Evolutionary conservation across 2,888 invertebrate genomes (phyloP), one percentile per base, ranked within the genome.

Genomic region (Amblyjoppa proteus): DNA sequence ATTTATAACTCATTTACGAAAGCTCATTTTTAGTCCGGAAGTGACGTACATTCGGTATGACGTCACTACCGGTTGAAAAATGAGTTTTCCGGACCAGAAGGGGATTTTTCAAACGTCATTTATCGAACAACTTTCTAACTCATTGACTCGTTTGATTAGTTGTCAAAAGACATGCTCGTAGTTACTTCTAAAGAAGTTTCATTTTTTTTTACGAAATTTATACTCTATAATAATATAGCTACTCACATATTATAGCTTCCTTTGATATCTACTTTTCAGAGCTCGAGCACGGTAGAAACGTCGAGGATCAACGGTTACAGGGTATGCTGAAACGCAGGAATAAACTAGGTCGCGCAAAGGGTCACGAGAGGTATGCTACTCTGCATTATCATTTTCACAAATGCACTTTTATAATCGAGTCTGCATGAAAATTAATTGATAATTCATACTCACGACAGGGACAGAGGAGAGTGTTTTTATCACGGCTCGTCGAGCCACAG

Each of bases 301-400:
- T 89, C 88, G 91, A 91, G 87, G 90, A 91, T 71, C 81, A 87
- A 76, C 89, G 89, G 87, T 85, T 89, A 88, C 88, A 89, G 83
- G 90, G 89, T 83, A 89, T 89, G 87, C 75, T 87, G 66, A 90
- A 87, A 83, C 86, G 88, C 58, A 89, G 89, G 68, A 89, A 84
- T 81, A 89, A 89, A 83, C 83, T 89, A 64, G 89, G 88, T 58
- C 88, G 89, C 75, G 78, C 90, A 31, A 88, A 87, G 70, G 87
- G 85, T 70, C 89, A 88, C 74, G 88, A 81, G 31, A 89, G 91
- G 90, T 90, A 87, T 49, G 71, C 73, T 25, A 9, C 51, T 71
- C 76, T 76, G 51, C 71, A n/a, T 61, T n/a, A 81, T 9, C 5
- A 58, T 58, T 58, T 58, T 25, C 4, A 28, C 11, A 28, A 31